Conservation (phyloP, 2,113 vertebrate genomes). For the Chaetura pelagica region DNA sequence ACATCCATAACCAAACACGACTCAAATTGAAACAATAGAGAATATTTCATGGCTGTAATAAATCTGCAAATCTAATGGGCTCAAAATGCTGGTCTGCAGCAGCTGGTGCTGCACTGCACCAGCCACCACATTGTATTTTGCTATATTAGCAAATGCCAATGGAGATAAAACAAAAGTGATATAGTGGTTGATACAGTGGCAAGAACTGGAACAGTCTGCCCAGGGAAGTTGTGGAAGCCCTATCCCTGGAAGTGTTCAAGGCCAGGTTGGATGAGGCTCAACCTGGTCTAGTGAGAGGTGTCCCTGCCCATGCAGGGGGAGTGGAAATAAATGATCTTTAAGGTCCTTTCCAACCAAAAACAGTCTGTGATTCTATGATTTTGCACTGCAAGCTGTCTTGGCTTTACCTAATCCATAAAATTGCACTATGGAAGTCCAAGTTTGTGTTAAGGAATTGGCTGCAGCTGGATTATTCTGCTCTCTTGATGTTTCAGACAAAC, state of each 20-base stretch:
- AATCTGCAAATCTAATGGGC: neutral
- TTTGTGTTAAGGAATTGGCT: neutral
- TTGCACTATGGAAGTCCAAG: neutral
- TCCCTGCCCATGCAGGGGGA: no score
- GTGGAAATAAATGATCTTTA: no score
- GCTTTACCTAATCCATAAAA: neutral
- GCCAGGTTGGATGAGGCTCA: no score
- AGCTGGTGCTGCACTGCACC: neutral
- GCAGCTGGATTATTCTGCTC: neutral
- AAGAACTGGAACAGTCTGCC: neutral
- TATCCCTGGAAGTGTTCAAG: no score
- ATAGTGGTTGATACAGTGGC: neutral
- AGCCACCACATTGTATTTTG: neutral
- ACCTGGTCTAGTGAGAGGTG: no score
- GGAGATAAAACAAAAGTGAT: neutral
- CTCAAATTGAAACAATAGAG: neutral
- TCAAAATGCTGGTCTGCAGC: neutral
- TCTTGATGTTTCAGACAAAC: neutral
- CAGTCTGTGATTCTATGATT: neutral
- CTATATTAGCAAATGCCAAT: neutral
- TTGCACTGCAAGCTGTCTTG: neutral
- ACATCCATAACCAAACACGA: neutral
- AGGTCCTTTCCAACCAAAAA: no score
- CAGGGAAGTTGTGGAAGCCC: no score
- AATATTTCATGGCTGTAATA: neutral